Evolutionary conservation across 2,888 invertebrate genomes (phyloP), one percentile per base, ranked within the genome.

Genomic region (Watsonalla binaria): DNA sequence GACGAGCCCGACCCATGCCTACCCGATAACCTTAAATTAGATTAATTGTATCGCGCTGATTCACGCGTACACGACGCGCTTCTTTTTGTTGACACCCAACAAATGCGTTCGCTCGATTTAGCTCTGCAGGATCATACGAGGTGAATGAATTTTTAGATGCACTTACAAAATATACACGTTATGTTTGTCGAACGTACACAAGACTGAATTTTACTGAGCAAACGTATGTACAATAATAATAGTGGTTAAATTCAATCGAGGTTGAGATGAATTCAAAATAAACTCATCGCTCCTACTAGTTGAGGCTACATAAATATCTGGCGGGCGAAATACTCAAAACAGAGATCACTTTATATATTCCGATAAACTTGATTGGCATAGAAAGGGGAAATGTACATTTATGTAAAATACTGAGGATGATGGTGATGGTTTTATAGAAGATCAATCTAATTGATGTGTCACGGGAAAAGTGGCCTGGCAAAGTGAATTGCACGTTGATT

Each of bases 11-110:
- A 74, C 78, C 81, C 76, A 74, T 79, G 76, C 86, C 86, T 82
- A 83, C 84, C 81, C 87, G 84, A 86, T 87, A 87, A 85, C 84
- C 88, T 80, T 86, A 88, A 89, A 89, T 90, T 90, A 90, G 90
- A 90, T 88, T 90, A 86, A 90, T 90, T 86, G 87, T 86, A 89
- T 82, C 84, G 78, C 75, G 85, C 80, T 90, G 90, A 90, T 86
- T 90, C 90, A 90, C 79, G 74, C 82, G 72, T 69, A 73, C 77
- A 76, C 78, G 73, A 74, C 76, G 79, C 74, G 75, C 70, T 78
- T 76, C 72, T 76, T 76, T 74, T 77, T 84, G 82, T 82, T 86
- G 86, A 86, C 88, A 86, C 76, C 73, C 73, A 76, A 87, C 82
- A 81, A 84, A 86, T 85, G 82, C 73, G 75, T 72, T 72, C 72